Evolutionary conservation across 2,113 vertebrate genomes (phyloP).

Genomic region (Oryzias woworae): DNA sequence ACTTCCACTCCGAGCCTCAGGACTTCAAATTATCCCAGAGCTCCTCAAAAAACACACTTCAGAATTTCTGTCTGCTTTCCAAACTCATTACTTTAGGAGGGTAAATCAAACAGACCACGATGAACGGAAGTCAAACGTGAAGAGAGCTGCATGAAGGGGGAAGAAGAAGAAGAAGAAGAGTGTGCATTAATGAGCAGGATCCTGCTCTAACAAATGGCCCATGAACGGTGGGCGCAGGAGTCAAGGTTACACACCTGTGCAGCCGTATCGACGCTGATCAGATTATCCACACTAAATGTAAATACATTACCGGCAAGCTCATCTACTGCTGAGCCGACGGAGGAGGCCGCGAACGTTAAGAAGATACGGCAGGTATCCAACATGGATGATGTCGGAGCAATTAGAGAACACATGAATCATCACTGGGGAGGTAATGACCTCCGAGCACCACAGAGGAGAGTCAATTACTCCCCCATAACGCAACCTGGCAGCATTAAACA

Average conservation of each 20-base stretch:
- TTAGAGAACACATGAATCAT: slow-evolving; percentile 64
- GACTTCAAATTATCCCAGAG: slow-evolving; percentile 63
- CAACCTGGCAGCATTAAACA: slow-evolving; percentile 39
- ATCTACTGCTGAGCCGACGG: slow-evolving; percentile 26
- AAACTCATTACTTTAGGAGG: slow-evolving; percentile 72
- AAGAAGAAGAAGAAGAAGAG: slow-evolving; percentile 27
- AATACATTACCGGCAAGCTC: slow-evolving; percentile 54
- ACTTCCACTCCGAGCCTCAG: slow-evolving; percentile 48
- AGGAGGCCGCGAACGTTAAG: slow-evolving; percentile 13
- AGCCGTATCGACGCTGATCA: slow-evolving; percentile 37
- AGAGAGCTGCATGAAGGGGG: slow-evolving; percentile 45
- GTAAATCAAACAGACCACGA: slow-evolving; percentile 67
- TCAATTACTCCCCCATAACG: slow-evolving; percentile 53
- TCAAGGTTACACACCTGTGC: slow-evolving; percentile 69
- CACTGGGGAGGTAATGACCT: slow-evolving; percentile 61
- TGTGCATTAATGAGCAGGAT: slow-evolving; percentile 65
- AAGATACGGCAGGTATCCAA: slow-evolving; percentile 42
- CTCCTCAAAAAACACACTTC: slow-evolving; percentile 69
- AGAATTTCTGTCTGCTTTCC: slow-evolving; percentile 71
- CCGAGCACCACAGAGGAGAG: slow-evolving; percentile 47
- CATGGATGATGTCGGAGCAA: slow-evolving; percentile 69
- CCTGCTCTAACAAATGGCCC: slow-evolving; percentile 70
- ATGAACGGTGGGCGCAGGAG: slow-evolving; percentile 60
- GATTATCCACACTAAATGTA: slow-evolving; percentile 61
- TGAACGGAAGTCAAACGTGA: slow-evolving; percentile 67